These are phyloP conservation scores for Asteroscopus sphinx DNA, from an alignment of 2,888 invertebrate species.

Conservation along the genomic window DNA sequence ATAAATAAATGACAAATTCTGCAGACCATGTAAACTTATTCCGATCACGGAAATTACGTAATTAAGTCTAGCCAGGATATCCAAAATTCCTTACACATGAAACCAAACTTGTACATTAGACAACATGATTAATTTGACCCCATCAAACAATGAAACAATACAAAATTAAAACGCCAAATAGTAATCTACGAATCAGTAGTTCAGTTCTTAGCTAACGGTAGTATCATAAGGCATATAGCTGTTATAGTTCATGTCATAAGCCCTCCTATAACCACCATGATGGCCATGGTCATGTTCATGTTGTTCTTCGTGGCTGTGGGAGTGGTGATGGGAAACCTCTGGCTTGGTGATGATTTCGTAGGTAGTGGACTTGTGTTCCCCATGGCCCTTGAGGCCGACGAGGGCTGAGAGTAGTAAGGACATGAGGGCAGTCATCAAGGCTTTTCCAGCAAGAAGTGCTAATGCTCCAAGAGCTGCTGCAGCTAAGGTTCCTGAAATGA, in stretches of 20 bases:
- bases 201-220: constrained; percentile 60
- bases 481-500: constrained; percentile 91
- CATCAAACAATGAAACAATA: neutral
- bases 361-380: constrained; percentile 93
- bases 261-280: constrained; percentile 89
- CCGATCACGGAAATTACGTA: too few species aligned
- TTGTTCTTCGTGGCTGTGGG: constrained; percentile 92
- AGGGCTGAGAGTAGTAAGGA: constrained; percentile 94
- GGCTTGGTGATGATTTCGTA: constrained; percentile 96
- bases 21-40: too few species aligned
- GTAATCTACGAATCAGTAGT: constrained; percentile 3
- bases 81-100: too few species aligned
- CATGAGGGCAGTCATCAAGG: constrained; percentile 94
- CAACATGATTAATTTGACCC: too few species aligned
- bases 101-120: too few species aligned
- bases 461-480: constrained; percentile 93
- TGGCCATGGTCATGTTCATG: constrained; percentile 88
- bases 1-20: too few species aligned
- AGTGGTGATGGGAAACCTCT: constrained; percentile 92
- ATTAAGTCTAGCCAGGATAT: too few species aligned
- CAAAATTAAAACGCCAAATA: constrained; percentile 11
- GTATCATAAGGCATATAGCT: constrained; percentile 84
- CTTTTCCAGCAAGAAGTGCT: constrained; percentile 95
- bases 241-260: constrained; percentile 84
- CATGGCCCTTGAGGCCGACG: constrained; percentile 93